Base-by-base conservation (phyloP, 1,140 invertebrate species). In the Chlorops oryzae region DNA sequence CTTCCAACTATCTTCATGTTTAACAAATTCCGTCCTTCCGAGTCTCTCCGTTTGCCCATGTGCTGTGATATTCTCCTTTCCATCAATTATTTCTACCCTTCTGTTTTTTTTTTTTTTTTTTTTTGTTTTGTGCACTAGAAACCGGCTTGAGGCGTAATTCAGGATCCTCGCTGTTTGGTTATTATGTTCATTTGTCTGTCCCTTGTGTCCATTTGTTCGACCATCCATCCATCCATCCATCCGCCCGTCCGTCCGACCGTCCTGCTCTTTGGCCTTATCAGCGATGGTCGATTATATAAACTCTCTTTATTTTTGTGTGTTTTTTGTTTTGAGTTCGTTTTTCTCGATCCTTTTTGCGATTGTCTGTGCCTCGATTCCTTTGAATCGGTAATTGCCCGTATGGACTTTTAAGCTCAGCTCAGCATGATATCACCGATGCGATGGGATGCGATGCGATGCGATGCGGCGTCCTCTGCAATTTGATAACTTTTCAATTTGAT, bases 331-430 rank as follows among this genome's bases (percentile, higher is more conserved):
- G n/a, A 6, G n/a, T 6, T 38, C 18, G 35, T 38, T 38, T 38
- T 38, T n/a, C n/a, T n/a, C n/a, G n/a, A n/a, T n/a, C n/a, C n/a
- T n/a, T n/a, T n/a, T n/a, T n/a, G n/a, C n/a, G n/a, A n/a, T n/a
- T n/a, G n/a, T n/a, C n/a, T n/a, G n/a, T 13, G 35, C 13, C 5
- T 15, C 35, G 15, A 38, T 38, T 38, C 35, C 15, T 38, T 38
- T 38, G 35, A 38, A 38, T 59, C 51, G 61, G 56, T 62, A 62
- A 62, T 62, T 62, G 61, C 61, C 61, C 50, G 42, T 48, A 63
- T 63, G 58, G n/a, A n/a, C n/a, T n/a, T n/a, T n/a, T n/a, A n/a
- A n/a, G n/a, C n/a, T n/a, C n/a, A 15, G 15, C 9, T 32, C 28
- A 32, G 28, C 9, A 32, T 15, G 28, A 32, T 15, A 15, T 32